These are phyloP conservation scores for Pristionchus japonicus DNA, from an alignment of 2,888 invertebrate species.

Conservation along the genomic window DNA sequence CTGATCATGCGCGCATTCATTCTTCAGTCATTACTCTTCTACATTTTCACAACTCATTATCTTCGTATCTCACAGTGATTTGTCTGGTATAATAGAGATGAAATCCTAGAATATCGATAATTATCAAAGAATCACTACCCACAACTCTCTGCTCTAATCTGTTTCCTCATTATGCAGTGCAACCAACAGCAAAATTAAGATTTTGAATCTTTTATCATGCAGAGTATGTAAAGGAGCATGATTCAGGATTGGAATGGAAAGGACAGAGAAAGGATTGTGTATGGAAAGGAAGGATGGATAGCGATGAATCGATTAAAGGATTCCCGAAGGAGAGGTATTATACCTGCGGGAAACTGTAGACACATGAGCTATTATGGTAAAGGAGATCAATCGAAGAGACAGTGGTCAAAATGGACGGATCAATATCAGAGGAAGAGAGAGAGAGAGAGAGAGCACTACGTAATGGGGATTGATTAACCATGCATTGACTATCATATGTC, in stretches of 20 bases:
- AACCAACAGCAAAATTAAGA: neutral
- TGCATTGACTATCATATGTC: neutral
- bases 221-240: neutral
- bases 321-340: slow-evolving; percentile 23
- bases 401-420: neutral
- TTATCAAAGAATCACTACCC: too few species aligned
- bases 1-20: too few species aligned
- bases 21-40: too few species aligned
- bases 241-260: neutral
- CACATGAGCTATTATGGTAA: slow-evolving; percentile 33
- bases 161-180: too few species aligned
- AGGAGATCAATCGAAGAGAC: neutral
- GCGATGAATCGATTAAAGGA: slow-evolving; percentile 13
- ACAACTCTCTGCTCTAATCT: too few species aligned
- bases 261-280: neutral
- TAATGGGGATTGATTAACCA: neutral
- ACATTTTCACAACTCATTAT: too few species aligned
- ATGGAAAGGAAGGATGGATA: neutral
- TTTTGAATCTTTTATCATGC: slow-evolving; percentile 37
- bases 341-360: slow-evolving; percentile 32
- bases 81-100: too few species aligned
- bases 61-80: too few species aligned
- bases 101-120: too few species aligned
- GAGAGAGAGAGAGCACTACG: neutral
- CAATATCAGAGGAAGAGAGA: neutral